Conservation (phyloP, 2,113 vertebrate genomes). For the Urocynchramus pylzowi region DNA sequence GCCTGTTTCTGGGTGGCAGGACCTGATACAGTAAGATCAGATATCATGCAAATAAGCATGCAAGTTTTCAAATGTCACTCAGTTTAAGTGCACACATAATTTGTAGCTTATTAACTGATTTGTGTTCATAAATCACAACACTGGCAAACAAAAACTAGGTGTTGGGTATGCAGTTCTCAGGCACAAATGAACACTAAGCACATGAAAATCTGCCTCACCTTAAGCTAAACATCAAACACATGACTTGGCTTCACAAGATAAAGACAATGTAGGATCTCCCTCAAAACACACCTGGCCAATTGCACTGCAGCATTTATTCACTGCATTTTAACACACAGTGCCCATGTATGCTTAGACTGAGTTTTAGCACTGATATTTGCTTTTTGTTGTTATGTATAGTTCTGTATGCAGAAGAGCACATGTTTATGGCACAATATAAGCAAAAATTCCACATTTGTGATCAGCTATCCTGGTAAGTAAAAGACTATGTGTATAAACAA, state of each 20-base stretch:
- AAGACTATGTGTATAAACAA: conserved; percentile 63
- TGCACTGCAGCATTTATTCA: fast-evolving
- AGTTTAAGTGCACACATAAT: not conserved
- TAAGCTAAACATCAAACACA: not conserved
- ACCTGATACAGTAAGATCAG: not conserved
- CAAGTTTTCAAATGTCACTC: not conserved
- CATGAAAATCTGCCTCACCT: not conserved
- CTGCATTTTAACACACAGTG: fast-evolving
- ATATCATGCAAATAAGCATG: not conserved
- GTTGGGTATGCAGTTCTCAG: fast-evolving
- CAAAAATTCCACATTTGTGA: conserved; percentile 36
- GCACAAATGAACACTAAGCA: fast-evolving
- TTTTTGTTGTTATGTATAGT: not conserved
- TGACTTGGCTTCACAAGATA: not conserved
- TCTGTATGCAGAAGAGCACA: not conserved
- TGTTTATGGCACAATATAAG: not conserved
- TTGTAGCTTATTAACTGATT: not conserved
- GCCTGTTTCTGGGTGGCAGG: not conserved
- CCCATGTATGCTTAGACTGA: fast-evolving
- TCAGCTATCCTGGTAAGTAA: conserved; percentile 42
- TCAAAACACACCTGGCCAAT: not conserved
- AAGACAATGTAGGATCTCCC: not conserved
- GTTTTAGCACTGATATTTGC: not conserved
- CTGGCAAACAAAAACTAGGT: fast-evolving
- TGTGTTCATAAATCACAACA: not conserved